Evolutionary conservation across 1,140 invertebrate genomes (phyloP).

Genomic region (Caenorhabditis inopinata): DNA sequence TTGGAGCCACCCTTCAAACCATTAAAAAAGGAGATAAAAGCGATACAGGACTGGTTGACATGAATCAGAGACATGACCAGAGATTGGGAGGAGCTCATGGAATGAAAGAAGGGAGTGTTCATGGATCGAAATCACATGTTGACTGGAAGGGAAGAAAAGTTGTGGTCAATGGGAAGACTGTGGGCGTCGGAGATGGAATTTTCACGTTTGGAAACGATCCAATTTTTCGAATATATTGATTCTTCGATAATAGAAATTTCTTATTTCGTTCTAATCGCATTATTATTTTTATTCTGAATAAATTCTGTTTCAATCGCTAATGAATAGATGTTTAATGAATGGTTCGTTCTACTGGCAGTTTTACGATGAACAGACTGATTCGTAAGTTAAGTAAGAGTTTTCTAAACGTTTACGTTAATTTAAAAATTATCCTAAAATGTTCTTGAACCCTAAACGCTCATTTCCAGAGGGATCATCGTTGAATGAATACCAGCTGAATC

Average conservation of each 20-base stretch:
- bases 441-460: no score
- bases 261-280: not conserved
- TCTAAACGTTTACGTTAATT: no score
- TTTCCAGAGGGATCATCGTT: no score
- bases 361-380: no score
- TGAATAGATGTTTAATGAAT: no score
- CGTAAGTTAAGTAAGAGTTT: no score
- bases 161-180: conserved; percentile 36
- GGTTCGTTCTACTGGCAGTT: no score
- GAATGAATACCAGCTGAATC: no score
- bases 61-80: not conserved
- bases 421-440: no score
- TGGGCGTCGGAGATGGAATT: conserved; percentile 40
- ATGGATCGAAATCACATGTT: conserved; percentile 40
- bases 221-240: not conserved
- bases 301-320: no score
- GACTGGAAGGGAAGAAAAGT: conserved; percentile 41
- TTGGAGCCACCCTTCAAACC: conserved; percentile 5
- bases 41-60: not conserved
- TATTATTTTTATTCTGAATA: not conserved
- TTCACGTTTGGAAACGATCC: conserved; percentile 47
- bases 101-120: conserved; percentile 36
- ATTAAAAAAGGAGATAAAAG: not conserved
- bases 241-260: no score
- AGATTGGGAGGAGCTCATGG: not conserved